These are phyloP conservation scores for Drosophila novamexicana DNA, from an alignment of 1,140 invertebrate species.

Conservation along the genomic window DNA sequence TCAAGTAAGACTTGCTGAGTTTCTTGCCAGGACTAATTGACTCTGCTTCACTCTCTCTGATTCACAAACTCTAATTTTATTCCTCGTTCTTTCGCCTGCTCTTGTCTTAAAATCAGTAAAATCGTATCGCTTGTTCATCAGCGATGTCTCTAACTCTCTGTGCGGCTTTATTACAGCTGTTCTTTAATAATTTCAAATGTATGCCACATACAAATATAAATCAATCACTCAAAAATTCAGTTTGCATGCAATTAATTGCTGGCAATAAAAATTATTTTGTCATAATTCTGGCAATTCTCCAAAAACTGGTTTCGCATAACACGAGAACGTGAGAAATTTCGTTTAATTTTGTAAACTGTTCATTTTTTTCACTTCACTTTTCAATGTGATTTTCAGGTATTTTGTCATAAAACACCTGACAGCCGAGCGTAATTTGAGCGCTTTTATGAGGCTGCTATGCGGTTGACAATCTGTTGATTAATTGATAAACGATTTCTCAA, in stretches of 20 bases:
- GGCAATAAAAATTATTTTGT: constrained; percentile 36
- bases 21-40: too few species aligned
- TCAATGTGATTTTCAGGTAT: constrained; percentile 41
- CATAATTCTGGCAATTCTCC: constrained; percentile 31
- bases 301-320: constrained; percentile 36
- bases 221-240: constrained; percentile 21
- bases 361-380: constrained; percentile 19
- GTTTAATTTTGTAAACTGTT: constrained; percentile 17
- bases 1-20: too few species aligned
- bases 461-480: constrained; percentile 47
- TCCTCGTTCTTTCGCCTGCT: too few species aligned
- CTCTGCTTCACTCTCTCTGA: too few species aligned
- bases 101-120: too few species aligned
- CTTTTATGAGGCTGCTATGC: constrained; percentile 32
- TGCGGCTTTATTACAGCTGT: neutral
- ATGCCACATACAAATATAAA: constrained; percentile 8
- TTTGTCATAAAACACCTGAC: constrained; percentile 54
- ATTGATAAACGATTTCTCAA: constrained; percentile 45
- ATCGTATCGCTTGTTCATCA: too few species aligned
- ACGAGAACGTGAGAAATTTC: constrained; percentile 48
- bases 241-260: constrained; percentile 30
- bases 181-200: neutral
- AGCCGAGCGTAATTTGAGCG: constrained; percentile 48
- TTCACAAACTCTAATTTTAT: too few species aligned
- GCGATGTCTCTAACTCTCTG: too few species aligned